Evolutionary conservation across 1,140 invertebrate species (phyloP), one percentile per base, ranked within the genome.

Genomic region (Mizuhopecten yessoensis): DNA sequence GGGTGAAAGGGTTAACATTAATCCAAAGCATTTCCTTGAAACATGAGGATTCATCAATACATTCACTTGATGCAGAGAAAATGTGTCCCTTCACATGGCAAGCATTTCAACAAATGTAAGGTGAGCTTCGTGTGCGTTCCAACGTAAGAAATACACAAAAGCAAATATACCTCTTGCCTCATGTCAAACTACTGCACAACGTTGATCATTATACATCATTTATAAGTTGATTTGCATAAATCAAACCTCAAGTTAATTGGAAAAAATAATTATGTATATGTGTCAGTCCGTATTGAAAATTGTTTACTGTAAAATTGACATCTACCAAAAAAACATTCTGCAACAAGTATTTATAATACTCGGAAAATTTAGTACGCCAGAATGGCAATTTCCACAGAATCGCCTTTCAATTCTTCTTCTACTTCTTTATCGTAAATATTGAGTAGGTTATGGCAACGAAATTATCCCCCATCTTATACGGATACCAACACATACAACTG

Each of bases 21-120:
- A 29, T 29, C 57, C 23, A 75, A 29, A 75, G n/a, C 57, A n/a
- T 75, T 75, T n/a, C 29, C 57, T 13, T 75, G 5, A 17, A 45
- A 45, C 17, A 45, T 5, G 5, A 13, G 13, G 11, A 23, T n/a
- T 17, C 57, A n/a, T 29, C 9, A 5, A 29, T 29, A 75, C 1
- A 75, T 75, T 29, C n/a, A n/a, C n/a, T n/a, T 75, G 11, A 75
- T 75, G n/a, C 57, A 75, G 57, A 75, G n/a, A 75, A 75, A 29
- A n/a, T 75, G 57, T n/a, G 57, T 75, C 23, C 11, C n/a, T 29
- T 75, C 11, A n/a, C 57, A 29, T 75, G 57, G 57, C 57, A 75
- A 75, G 57, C 57, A 75, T 75, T 5, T 57, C 45, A 20, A 20
- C n/a, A n/a, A 20, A 57, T 57, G 3, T 29, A 75, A 29, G 23